Evolutionary conservation across 2,113 vertebrate genomes (phyloP).

Genomic region (Myrmophylax atrothorax): DNA sequence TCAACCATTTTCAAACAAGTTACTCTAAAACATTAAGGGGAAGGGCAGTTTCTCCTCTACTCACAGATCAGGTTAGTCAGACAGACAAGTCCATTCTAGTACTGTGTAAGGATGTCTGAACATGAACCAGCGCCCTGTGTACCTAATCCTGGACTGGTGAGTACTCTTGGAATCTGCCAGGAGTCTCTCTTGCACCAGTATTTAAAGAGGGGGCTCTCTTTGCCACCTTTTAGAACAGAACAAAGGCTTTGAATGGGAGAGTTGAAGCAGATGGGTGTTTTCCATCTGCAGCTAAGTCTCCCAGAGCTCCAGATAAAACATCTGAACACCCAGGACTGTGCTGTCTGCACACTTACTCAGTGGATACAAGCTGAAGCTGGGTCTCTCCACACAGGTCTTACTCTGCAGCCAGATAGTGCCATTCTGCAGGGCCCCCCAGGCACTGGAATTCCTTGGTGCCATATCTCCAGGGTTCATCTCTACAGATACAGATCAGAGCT

Average conservation of each 20-base stretch:
- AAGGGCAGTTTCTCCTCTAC: conserved; percentile 7
- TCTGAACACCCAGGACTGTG: not conserved
- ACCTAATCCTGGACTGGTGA: not conserved
- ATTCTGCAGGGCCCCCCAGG: not conserved
- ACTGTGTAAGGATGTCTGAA: not conserved
- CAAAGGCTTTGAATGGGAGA: not conserved
- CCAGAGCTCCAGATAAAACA: not conserved
- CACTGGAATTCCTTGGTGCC: not conserved
- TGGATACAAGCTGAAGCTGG: not conserved
- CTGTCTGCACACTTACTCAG: not conserved
- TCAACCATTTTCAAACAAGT: not conserved
- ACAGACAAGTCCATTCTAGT: conserved; percentile 57
- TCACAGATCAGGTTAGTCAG: conserved; percentile 30
- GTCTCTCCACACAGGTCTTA: not conserved
- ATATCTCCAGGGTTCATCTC: not conserved
- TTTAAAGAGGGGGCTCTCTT: not conserved
- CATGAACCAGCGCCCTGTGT: not conserved
- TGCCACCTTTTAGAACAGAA: not conserved
- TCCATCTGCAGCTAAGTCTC: not conserved
- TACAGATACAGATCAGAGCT: not conserved
- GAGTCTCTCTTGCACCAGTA: not conserved
- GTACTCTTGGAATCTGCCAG: not conserved
- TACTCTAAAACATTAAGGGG: not conserved
- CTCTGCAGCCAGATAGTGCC: not conserved
- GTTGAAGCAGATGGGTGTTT: not conserved